A percentile compares a stretch with the other conserved stretches of the same genome.
Conservation (phyloP, 2,888 invertebrate species). For the Leptogaster cylindrica region DNA sequence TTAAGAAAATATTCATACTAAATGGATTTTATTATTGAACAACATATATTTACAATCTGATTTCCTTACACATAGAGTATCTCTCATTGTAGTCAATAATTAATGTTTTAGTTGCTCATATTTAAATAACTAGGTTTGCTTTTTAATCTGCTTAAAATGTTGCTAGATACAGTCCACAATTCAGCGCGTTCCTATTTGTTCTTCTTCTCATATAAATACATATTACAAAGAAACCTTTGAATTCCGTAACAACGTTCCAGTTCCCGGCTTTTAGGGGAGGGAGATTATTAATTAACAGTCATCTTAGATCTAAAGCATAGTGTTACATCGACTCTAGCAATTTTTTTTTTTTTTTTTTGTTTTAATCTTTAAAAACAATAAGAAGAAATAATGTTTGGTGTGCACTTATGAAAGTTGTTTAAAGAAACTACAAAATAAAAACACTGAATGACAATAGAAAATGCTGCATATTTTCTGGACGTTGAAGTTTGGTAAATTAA, state of each 20-base stretch:
- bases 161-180: constrained; percentile 18
- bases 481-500: not conserved
- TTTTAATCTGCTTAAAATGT: constrained; percentile 2
- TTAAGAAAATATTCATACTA: not conserved
- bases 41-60: constrained; percentile 31
- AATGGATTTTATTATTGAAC: constrained; percentile 31
- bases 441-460: constrained; percentile 15
- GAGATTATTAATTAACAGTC: not conserved
- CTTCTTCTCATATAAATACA: not conserved
- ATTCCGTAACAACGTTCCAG: not conserved
- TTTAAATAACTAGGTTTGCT: constrained; percentile 27
- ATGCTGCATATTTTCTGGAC: not conserved
- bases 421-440: constrained; percentile 8
- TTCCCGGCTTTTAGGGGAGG: not conserved
- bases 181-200: not conserved
- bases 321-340: no score
- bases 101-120: constrained; percentile 16
- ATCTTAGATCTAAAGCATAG: no score
- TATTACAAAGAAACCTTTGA: constrained; percentile 24
- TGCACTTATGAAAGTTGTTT: constrained; percentile 1
- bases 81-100: constrained; percentile 6
- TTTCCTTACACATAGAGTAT: constrained; percentile 31
- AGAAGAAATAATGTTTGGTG: constrained; percentile 32
- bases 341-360: no score
- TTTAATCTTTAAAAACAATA: no score